Conservation (phyloP, 1,140 invertebrate genomes). For the Lysiphlebus fabarum region DNA sequence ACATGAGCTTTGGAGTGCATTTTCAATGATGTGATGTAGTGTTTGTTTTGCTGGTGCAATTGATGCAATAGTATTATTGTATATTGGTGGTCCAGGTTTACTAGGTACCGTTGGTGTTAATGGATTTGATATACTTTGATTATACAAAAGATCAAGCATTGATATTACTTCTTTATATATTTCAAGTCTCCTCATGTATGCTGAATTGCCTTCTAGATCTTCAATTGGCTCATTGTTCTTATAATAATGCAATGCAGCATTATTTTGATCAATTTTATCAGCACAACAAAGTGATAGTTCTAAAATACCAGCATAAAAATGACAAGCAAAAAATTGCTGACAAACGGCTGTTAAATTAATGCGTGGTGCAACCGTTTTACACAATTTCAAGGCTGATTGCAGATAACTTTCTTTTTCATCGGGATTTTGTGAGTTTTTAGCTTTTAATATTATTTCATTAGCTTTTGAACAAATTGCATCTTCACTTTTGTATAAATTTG, state of each 20-base stretch:
- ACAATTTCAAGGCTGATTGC: slow-evolving; percentile 74
- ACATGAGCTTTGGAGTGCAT: slow-evolving; percentile 64
- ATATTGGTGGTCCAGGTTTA: slow-evolving; percentile 41
- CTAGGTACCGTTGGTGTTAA: slow-evolving; percentile 48
- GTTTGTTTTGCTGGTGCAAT: slow-evolving; percentile 47
- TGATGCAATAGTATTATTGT: slow-evolving; percentile 36
- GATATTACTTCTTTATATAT: slow-evolving; percentile 84
- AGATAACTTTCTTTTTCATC: slow-evolving; percentile 73
- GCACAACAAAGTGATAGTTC: slow-evolving; percentile 84
- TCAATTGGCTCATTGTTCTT: slow-evolving; percentile 76
- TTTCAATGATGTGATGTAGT: slow-evolving; percentile 52
- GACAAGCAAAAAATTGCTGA: slow-evolving; percentile 69
- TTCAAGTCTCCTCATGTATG: slow-evolving; percentile 75
- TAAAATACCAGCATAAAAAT: slow-evolving; percentile 84
- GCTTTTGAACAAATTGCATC: slow-evolving; percentile 94
- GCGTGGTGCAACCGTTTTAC: slow-evolving; percentile 78
- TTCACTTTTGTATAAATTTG: slow-evolving; percentile 89
- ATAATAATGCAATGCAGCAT: slow-evolving; percentile 85
- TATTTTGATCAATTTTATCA: slow-evolving; percentile 81
- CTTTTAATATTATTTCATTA: slow-evolving; percentile 81
- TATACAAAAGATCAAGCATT: slow-evolving; percentile 76
- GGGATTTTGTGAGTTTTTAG: slow-evolving; percentile 66
- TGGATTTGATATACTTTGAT: slow-evolving; percentile 60
- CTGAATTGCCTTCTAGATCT: slow-evolving; percentile 73
- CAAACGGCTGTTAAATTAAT: slow-evolving; percentile 77